Conservation (phyloP, 2,888 invertebrate genomes). For the Eueremaeus valkanovi region DNA sequence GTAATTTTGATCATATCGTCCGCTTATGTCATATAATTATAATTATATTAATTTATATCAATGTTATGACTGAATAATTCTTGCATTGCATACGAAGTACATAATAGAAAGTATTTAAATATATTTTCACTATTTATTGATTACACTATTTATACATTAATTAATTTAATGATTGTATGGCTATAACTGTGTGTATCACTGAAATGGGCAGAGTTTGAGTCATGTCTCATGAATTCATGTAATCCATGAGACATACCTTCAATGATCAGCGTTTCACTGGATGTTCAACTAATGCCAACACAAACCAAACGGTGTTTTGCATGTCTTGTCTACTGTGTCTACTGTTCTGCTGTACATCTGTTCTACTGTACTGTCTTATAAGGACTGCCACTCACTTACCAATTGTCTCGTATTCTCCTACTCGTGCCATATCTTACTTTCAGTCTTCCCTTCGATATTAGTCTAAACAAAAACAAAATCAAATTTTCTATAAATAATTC, state of each 20-base stretch:
- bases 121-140: too few relatives aligned
- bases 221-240: not conserved
- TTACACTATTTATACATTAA: not conserved
- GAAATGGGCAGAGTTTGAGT: conserved; percentile 34
- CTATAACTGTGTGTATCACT: not conserved
- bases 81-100: too few relatives aligned
- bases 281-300: not conserved
- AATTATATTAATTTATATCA: too few relatives aligned
- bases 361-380: not conserved
- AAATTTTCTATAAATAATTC: not conserved
- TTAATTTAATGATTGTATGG: not conserved
- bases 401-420: not conserved
- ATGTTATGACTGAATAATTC: too few relatives aligned
- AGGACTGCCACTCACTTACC: not conserved
- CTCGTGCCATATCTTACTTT: not conserved
- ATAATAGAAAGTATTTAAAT: too few relatives aligned
- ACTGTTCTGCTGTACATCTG: not conserved
- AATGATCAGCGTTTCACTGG: conserved; percentile 36
- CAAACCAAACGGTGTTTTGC: conserved; percentile 34
- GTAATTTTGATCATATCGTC: too few relatives aligned
- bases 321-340: conserved; percentile 11
- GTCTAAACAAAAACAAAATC: not conserved
- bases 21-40: too few relatives aligned
- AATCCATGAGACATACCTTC: not conserved
- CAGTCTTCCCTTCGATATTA: not conserved